Base-by-base conservation (phyloP, 2,797 vertebrate species). In the Molossus molossus region DNA sequence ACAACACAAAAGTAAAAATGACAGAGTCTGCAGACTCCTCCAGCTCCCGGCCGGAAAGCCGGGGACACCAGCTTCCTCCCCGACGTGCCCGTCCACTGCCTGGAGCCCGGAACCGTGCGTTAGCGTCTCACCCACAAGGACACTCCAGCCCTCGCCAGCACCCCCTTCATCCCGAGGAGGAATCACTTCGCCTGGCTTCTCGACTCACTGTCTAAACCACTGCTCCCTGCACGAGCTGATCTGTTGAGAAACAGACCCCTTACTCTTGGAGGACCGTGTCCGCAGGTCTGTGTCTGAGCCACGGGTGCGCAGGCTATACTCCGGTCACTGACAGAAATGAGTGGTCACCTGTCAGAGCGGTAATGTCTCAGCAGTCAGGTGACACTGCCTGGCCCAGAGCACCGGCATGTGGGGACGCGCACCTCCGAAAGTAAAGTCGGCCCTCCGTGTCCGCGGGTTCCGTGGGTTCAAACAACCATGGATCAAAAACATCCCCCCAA, bases 141-240 rank as follows among this genome's bases (percentile, higher is more conserved):
- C 65, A 27, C 25, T 7, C 29, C 7, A 33, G 21, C 25, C 29
- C 17, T 33, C 14, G 0, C 0, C 5, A 57, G 1, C 17, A 45
- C 1, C 40, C 18, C 17, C 79, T 64, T 3, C 13, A 8, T n/a
- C 37, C 50, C 2, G 0, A 3, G n/a, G 83, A 20, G 0, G 0
- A 81, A 25, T 0, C 37, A 21, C n/a, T 0, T 0, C 10, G 29
- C 67, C 88, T 77, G 11, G 53, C 53, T 10, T 79, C 29, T 18
- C 0, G 0, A 21, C 6, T n/a, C 3, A 0, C 17, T 6, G n/a
- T 25, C 62, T 23, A 4, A 21, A 62, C 29, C 27, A 8, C 20
- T 3, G 10, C n/a, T 67, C 48, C 50, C 45, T 9, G 15, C n/a
- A 14, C 15, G 15, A 83, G 57, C 3, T 1, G 29, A 48, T 55